phyloP scores from a whole-genome alignment of 2,797 vertebrate genomes.

The Neomorphus geoffroyi region DNA sequence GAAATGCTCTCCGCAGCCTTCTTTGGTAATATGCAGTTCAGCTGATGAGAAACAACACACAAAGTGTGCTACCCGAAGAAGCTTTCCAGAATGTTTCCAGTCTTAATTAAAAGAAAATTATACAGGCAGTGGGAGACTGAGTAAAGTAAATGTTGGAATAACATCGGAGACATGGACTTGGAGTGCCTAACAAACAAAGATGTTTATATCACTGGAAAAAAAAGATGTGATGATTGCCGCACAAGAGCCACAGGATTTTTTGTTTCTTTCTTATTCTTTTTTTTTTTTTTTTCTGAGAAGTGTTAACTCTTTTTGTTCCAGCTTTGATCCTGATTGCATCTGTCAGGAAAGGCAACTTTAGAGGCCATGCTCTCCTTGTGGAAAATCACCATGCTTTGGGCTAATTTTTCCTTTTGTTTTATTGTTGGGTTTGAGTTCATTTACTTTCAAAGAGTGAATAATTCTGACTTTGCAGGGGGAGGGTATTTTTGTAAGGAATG shows the following conservation, averaged over 20 bases:
- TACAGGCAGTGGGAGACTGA: slow-evolving; percentile 58
- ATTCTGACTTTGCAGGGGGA: slow-evolving; percentile 46
- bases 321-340: slow-evolving; percentile 42
- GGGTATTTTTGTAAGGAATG: slow-evolving; percentile 49
- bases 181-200: slow-evolving; percentile 56
- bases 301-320: slow-evolving; percentile 46
- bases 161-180: slow-evolving; percentile 44
- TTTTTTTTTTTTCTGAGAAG: neutral
- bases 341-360: slow-evolving; percentile 16
- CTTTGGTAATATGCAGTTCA: slow-evolving; percentile 55
- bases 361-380: slow-evolving; percentile 43
- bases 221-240: slow-evolving; percentile 53
- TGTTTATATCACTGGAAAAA: slow-evolving; percentile 56
- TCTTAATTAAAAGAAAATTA: slow-evolving; percentile 57
- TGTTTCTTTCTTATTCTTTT: neutral
- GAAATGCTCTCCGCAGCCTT: slow-evolving; percentile 59
- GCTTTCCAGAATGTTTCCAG: slow-evolving; percentile 64
- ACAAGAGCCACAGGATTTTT: slow-evolving; percentile 49
- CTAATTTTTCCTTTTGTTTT: slow-evolving; percentile 36
- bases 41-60: slow-evolving; percentile 21
- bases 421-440: slow-evolving; percentile 43
- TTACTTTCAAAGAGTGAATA: slow-evolving; percentile 33
- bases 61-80: slow-evolving; percentile 50
- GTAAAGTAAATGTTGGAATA: slow-evolving; percentile 56
- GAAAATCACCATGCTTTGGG: slow-evolving; percentile 57